These are phyloP conservation scores for Lamprotornis superbus DNA, from an alignment of 2,113 vertebrate genomes.

Conservation along the genomic window DNA sequence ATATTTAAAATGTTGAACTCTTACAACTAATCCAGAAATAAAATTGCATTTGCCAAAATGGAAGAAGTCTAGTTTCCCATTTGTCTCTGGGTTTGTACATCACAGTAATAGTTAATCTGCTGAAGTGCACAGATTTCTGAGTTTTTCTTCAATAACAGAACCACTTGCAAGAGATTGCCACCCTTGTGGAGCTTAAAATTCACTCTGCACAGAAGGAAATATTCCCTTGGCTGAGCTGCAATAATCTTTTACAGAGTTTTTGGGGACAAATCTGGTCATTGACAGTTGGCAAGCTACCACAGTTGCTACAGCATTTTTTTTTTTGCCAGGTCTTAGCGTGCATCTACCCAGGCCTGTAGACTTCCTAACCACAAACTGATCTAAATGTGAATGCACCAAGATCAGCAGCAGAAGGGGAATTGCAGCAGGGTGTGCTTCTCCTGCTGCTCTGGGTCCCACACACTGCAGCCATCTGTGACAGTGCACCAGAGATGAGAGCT, in stretches of 20 bases:
- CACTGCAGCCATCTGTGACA: conserved; percentile 39
- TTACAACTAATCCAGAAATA: conserved; percentile 29
- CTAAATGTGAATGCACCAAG: neutral
- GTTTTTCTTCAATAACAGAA: neutral
- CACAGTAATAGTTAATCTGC: neutral
- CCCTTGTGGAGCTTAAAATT: neutral
- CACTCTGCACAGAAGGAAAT: neutral
- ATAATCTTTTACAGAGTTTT: neutral
- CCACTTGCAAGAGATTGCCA: neutral
- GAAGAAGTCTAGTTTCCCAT: neutral
- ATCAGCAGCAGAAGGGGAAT: neutral
- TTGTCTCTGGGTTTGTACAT: neutral
- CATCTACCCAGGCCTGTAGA: neutral
- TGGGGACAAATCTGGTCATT: neutral
- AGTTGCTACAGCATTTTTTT: neutral
- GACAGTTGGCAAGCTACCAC: neutral
- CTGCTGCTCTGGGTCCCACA: neutral
- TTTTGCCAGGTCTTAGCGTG: neutral
- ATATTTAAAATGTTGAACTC: neutral
- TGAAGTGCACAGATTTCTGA: neutral
- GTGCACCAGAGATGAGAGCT: neutral
- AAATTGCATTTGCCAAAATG: conserved; percentile 40
- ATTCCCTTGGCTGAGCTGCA: neutral
- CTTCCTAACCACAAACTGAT: neutral
- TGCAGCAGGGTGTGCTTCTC: neutral